A percentile compares a stretch with the other conserved stretches of the same genome.
These are phyloP conservation scores for Micrasema minimum DNA, from an alignment of 1,140 invertebrate species.

Conservation along the genomic window DNA sequence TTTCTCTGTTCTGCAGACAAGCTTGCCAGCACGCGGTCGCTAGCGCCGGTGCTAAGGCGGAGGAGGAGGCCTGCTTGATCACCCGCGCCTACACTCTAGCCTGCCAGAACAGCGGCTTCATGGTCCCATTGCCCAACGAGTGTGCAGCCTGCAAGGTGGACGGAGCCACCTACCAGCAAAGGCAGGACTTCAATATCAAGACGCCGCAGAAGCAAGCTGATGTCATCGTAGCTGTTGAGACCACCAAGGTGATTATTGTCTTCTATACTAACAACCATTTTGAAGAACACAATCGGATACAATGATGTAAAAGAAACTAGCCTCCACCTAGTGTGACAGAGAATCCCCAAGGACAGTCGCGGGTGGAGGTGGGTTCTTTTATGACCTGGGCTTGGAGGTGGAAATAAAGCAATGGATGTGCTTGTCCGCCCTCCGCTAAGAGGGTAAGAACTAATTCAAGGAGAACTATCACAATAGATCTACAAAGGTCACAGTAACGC, in stretches of 20 bases:
- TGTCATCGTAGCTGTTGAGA: constrained; percentile 77
- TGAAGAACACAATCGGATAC: not conserved
- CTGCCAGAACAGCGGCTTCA: constrained; percentile 66
- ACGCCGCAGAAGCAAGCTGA: constrained; percentile 78
- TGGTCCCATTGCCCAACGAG: constrained; percentile 67
- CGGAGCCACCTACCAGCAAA: constrained; percentile 62
- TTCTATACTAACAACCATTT: not conserved
- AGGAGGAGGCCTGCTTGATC: constrained; percentile 70
- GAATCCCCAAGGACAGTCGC: too few relatives aligned
- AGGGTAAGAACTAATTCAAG: too few relatives aligned
- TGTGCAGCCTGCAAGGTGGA: constrained; percentile 73
- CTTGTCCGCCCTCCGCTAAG: too few relatives aligned
- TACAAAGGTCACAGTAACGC: too few relatives aligned
- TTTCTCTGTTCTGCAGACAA: constrained; percentile 67
- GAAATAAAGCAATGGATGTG: too few relatives aligned
- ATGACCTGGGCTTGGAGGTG: too few relatives aligned
- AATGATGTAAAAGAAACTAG: not conserved
- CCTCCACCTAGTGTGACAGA: not conserved
- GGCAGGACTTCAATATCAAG: constrained; percentile 73
- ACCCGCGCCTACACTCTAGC: constrained; percentile 70
- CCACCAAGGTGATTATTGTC: constrained; percentile 61
- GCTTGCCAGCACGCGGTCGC: constrained; percentile 73
- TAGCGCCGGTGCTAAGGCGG: constrained; percentile 61
- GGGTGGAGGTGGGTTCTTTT: too few relatives aligned
- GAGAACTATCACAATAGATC: too few relatives aligned